Conservation (phyloP, 1,140 invertebrate genomes). For the Drosophila arizonae region DNA sequence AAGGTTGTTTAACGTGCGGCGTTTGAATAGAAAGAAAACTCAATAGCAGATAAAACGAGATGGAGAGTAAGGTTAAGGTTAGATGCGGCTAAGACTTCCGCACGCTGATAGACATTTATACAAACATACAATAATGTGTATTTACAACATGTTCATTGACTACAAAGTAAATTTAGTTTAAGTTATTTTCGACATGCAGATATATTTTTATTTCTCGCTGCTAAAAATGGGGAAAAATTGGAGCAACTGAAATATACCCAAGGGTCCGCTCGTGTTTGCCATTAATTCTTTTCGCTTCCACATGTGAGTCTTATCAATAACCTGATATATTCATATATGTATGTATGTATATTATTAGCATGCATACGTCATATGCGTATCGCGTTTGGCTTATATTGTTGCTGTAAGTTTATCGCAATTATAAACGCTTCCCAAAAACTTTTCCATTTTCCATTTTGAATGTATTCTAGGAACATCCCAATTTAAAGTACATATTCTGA, state of each 20-base stretch:
- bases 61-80: background rate
- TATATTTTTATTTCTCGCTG: no score
- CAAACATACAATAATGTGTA: no score
- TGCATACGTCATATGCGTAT: constrained; percentile 15
- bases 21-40: background rate
- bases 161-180: no score
- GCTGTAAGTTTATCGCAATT: constrained; percentile 13
- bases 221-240: no score
- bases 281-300: background rate
- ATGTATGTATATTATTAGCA: constrained; percentile 6
- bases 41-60: background rate
- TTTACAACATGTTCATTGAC: no score
- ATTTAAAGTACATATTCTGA: constrained; percentile 8
- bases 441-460: constrained; percentile 6
- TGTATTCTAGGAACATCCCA: constrained; percentile 25
- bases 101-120: no score
- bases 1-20: constrained; percentile 12
- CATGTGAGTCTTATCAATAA: constrained; percentile 1
- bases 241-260: background rate
- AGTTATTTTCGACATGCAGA: no score
- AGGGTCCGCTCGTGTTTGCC: background rate
- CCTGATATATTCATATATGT: background rate
- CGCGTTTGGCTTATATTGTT: background rate
- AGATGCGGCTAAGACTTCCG: no score
- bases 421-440: constrained; percentile 9